A percentile compares a stretch with the other conserved stretches of the same genome.
These are phyloP conservation scores for Pissodes strobi DNA, from an alignment of 1,140 invertebrate species.

Conservation along the genomic window DNA sequence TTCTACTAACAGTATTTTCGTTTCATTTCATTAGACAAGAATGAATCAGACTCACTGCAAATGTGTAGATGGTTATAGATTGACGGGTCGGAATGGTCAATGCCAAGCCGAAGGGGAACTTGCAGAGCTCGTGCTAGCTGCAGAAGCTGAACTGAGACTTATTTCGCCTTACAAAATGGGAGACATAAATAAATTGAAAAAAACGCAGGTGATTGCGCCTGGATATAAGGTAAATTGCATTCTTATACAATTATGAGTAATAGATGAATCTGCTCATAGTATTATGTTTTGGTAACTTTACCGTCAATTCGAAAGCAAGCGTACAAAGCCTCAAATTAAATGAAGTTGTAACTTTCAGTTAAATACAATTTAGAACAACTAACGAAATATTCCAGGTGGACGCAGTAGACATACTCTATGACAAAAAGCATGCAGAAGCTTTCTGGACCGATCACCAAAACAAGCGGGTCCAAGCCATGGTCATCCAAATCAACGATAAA, in stretches of 20 bases:
- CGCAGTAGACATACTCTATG: slow-evolving; percentile 61
- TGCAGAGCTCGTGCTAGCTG: slow-evolving; percentile 66
- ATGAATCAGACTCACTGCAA: slow-evolving; percentile 65
- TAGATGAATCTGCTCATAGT: too few relatives aligned
- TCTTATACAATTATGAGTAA: too few relatives aligned
- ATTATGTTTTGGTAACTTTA: too few relatives aligned
- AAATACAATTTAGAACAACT: slow-evolving; percentile 42
- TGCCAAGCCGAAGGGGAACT: slow-evolving; percentile 63
- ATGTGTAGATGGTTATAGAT: slow-evolving; percentile 69
- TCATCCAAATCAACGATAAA: slow-evolving; percentile 47
- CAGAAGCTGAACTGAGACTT: slow-evolving; percentile 66
- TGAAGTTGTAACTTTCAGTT: too few relatives aligned
- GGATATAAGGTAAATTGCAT: slow-evolving; percentile 50
- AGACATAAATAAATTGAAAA: slow-evolving; percentile 54
- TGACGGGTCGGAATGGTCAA: slow-evolving; percentile 55
- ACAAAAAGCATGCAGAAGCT: slow-evolving; percentile 55
- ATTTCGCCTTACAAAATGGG: slow-evolving; percentile 67
- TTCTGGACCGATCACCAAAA: slow-evolving; percentile 63
- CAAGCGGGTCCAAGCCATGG: slow-evolving; percentile 53
- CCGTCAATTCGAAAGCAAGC: too few relatives aligned
- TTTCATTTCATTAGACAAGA: too few relatives aligned
- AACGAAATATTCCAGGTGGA: slow-evolving; percentile 56
- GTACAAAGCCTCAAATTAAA: too few relatives aligned
- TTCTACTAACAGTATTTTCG: too few relatives aligned
- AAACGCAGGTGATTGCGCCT: slow-evolving; percentile 48